Conservation (phyloP, 2,113 vertebrate genomes). For the Lates calcarifer region DNA sequence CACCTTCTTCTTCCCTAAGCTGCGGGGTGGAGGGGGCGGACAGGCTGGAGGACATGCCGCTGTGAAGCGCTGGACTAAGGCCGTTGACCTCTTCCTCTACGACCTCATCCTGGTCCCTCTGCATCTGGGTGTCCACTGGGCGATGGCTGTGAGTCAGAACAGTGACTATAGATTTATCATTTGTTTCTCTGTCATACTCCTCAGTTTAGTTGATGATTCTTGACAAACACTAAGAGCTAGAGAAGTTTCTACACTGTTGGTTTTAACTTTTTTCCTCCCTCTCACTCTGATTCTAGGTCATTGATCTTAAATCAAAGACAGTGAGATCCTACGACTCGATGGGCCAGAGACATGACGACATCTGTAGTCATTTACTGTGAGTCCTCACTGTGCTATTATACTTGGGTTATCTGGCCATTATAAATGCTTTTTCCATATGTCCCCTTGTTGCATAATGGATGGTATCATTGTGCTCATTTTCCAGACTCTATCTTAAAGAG, state of each 20-base stretch:
- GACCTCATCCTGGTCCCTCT: constrained; percentile 92
- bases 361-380: constrained; percentile 91
- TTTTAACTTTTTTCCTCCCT: neutral
- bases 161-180: neutral
- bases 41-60: constrained; percentile 82
- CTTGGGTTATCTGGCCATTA: neutral
- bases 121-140: constrained; percentile 92
- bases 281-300: constrained; percentile 81
- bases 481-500: constrained; percentile 90
- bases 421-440: neutral
- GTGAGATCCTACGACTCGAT: constrained; percentile 92
- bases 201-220: neutral
- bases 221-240: neutral
- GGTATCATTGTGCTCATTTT: constrained; percentile 22
- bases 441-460: neutral
- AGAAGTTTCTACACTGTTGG: too few relatives aligned
- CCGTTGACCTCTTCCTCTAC: constrained; percentile 89
- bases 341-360: constrained; percentile 88
- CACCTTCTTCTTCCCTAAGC: constrained; percentile 94
- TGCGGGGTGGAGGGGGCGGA: constrained; percentile 76
- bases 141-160: constrained; percentile 88
- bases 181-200: neutral
- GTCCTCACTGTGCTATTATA: constrained; percentile 65
- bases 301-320: constrained; percentile 87
- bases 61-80: constrained; percentile 93